Evolutionary conservation across 2,797 vertebrate genomes (phyloP).

Genomic region (Thripadectes ignobilis): DNA sequence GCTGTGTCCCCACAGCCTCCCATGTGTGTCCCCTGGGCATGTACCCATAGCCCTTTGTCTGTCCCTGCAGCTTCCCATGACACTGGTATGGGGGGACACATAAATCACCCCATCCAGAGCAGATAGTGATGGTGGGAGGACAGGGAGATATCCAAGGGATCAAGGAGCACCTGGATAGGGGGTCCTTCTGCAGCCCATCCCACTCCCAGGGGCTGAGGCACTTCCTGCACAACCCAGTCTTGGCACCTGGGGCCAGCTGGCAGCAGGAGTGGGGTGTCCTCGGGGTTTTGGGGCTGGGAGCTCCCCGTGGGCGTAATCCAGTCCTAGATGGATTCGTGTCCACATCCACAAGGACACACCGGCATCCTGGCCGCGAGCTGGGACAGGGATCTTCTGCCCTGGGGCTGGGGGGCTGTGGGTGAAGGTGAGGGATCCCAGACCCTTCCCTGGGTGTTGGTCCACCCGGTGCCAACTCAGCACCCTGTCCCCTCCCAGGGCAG

Average conservation of each 20-base stretch:
- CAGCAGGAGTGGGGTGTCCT: background rate
- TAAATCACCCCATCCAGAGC: background rate
- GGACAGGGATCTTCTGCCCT: background rate
- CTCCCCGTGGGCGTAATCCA: background rate
- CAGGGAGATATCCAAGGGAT: fast-evolving
- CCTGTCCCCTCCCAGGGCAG: background rate
- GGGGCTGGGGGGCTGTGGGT: background rate
- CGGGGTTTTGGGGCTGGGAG: fast-evolving
- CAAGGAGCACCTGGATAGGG: background rate
- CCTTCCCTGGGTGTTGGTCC: background rate
- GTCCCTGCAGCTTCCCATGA: background rate
- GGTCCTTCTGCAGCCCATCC: background rate
- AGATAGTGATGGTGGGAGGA: background rate
- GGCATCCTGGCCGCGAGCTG: fast-evolving
- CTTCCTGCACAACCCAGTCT: fast-evolving
- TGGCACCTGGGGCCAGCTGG: fast-evolving
- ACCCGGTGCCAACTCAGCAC: background rate
- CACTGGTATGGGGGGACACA: background rate
- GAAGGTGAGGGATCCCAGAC: background rate
- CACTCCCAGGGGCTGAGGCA: fast-evolving
- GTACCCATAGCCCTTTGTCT: background rate
- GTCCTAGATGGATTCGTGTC: constrained; percentile 22
- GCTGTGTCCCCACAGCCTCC: background rate
- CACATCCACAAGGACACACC: background rate
- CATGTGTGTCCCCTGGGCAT: background rate